Base-by-base conservation (phyloP, 2,113 vertebrate genomes). In the Bubo blakistoni region DNA sequence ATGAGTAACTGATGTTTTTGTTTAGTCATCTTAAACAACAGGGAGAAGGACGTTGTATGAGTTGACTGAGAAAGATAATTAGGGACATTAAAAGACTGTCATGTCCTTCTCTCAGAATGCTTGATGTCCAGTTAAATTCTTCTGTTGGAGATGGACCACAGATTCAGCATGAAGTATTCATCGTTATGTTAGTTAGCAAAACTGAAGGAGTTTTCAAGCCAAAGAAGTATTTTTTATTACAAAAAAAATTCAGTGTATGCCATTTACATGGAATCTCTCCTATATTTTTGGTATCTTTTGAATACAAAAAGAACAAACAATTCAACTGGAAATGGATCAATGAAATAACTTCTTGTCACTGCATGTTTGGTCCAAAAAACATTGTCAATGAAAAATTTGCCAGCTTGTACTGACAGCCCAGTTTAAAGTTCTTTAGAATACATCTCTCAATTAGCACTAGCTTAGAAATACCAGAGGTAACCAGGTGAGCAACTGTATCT, bases 361-460 rank as follows among this genome's bases (percentile, higher is more conserved):
- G 12, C 1, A 7, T 11, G 11, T 59, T 84, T 78, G 13, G 5
- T 54, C 26, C 19, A 62, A 26, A 85, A 86, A 70, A 17, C 6
- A 16, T 14, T 54, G 17, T 54, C 10, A 13, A 1, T 67, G 26
- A 55, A 40, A 67, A 62, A 62, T 42, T 51, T 87, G 3, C 38
- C 9, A 25, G 24, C 19, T 79, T 72, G 11, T 76, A 24, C 61
- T 90, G 29, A 51, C 16, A 46, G 22, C 26, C 34, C 19, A 32
- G n/a, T 46, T 72, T 11, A 36, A 69, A 66, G 32, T 24, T 29
- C 27, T 73, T 89, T 30, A 72, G 29, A 62, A 29, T 26, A 2
- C 0, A 7, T 24, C 9, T 86, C 15, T 54, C 0, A 0, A 42
- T 36, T 42, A 70, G 30, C 0, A 0, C 34, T 29, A 7, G 7